Evolutionary conservation across 1,140 invertebrate genomes (phyloP), one percentile per base, ranked within the genome.

Genomic region (Brachionus sp.): DNA sequence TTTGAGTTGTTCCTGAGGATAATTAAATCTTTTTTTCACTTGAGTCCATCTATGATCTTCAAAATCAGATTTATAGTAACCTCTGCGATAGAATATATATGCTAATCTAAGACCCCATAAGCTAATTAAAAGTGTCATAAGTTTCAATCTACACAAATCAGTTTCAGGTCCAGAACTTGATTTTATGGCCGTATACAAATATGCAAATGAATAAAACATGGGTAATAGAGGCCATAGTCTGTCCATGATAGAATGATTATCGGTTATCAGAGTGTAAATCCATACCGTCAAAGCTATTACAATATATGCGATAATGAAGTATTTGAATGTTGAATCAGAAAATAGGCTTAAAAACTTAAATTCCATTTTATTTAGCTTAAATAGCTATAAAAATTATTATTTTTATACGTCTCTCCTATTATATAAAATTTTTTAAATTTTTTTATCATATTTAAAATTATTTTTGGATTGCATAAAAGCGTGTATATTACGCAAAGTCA

Each of bases 201-300:
- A 80, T 23, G 50, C 77, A 3, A 16, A 33, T 39, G 77, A 57
- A 44, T 80, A 80, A 29, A 66, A 57, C 25, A 80, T 80, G 5
- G 77, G 77, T 16, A 80, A 80, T 10, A 80, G 12, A 66, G 50
- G 50, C 77, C 77, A 80, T 42, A 80, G 13, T 44, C 42, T 57
- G 9, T 80, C 77, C 77, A 80, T 80, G 3, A 37, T 23, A 5
- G 77, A 80, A 35, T 62, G 62, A n/a, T 80, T 80, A 57, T 80
- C 62, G 0, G 77, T 62, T 4, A 80, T 80, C 29, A 80, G 16
- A 39, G 77, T 80, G 7, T 35, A 35, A 2, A 66, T 29, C 77
- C 77, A 80, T 80, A 80, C 62, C 1, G 62, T 42, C 12, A 80
- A 44, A 3, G 62, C 35, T 23, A 80, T 57, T 19, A 44, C 42